Base-by-base conservation (phyloP, 1,140 invertebrate genomes). In the Cydia amplana region DNA sequence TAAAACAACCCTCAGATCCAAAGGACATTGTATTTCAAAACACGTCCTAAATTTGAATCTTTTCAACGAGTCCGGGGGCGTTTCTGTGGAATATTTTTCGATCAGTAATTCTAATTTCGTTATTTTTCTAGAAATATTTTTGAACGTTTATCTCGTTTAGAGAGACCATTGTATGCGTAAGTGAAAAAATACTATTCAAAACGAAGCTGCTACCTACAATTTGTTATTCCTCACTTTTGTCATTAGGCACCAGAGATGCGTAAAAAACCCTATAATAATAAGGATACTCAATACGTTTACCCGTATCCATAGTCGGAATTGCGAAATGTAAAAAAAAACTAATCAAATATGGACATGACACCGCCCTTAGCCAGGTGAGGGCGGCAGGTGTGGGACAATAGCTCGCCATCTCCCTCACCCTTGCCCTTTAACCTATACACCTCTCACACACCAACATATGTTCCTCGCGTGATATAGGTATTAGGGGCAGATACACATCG, bases 321-420 rank as follows among this genome's bases (percentile, higher is more conserved):
- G 83, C 86, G 85, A 85, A 86, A 82, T 83, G 84, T 79, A 81
- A 86, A 86, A 60, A 60, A 85, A 87, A 87, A 80, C 84, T 89
- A 90, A 91, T 92, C 89, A 92, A 92, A 91, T 90, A 92, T 91
- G 84, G 83, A 90, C 82, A 84, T 85, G 79, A 70, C 65, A 70
- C 65, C 65, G 65, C 78, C 81, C 81, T 80, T 78, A 83, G 81
- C 87, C 89, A 92, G 89, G 85, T 92, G 88, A 89, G 81, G 79
- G 78, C 83, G 84, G 86, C 89, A 90, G 90, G 89, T 88, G 90
- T 83, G 85, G 79, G 82, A 87, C 83, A 86, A 87, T 78, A 83
- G 55, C 79, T 74, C 74, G 77, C 77, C 75, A 81, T 89, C 88
- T 82, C 84, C 76, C 73, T 91, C 82, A 74, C 84, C 77, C 87